A percentile compares a stretch with the other conserved stretches of the same genome.
Evolutionary conservation across 2,888 invertebrate genomes (phyloP).

Genomic region (Scelioninae gen. 2): DNA sequence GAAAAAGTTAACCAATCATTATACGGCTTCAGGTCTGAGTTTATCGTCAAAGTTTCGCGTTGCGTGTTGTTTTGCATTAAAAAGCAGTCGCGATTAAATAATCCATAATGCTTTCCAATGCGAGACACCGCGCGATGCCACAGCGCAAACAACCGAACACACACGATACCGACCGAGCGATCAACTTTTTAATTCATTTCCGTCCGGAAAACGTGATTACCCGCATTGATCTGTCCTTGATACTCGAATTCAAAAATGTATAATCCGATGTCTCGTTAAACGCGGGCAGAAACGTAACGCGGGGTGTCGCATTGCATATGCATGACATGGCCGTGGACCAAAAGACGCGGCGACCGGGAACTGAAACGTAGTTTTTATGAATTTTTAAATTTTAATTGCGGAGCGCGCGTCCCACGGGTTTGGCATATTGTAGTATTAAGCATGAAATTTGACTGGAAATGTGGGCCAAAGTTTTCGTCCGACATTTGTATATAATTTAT

Average conservation of each 20-base stretch:
- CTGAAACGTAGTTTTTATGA: too few species aligned
- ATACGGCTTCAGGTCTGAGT: conserved; percentile 11
- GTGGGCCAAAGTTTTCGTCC: too few species aligned
- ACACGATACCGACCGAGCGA: neutral
- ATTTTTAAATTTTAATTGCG: too few species aligned
- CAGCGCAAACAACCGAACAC: conserved; percentile 12
- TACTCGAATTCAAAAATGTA: conserved; percentile 21
- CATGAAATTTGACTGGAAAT: too few species aligned
- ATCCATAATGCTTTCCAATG: conserved; percentile 3
- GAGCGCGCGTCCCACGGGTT: too few species aligned
- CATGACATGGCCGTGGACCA: conserved; percentile 16
- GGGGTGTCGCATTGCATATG: conserved; percentile 18
- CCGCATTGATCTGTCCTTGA: conserved; percentile 9
- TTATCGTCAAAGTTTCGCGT: conserved; percentile 19
- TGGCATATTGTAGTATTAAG: too few species aligned
- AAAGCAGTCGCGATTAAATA: conserved; percentile 16
- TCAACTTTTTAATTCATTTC: conserved; percentile 6
- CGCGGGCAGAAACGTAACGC: conserved; percentile 15
- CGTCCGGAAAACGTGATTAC: conserved; percentile 3
- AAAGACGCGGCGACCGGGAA: too few species aligned
- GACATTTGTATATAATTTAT: too few species aligned
- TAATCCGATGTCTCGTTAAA: conserved; percentile 25
- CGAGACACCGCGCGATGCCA: neutral
- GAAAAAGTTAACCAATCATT: conserved; percentile 43
- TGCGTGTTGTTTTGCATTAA: conserved; percentile 21